These are phyloP conservation scores for Heliconius himera DNA, from an alignment of 1,140 invertebrate genomes.

Conservation along the genomic window DNA sequence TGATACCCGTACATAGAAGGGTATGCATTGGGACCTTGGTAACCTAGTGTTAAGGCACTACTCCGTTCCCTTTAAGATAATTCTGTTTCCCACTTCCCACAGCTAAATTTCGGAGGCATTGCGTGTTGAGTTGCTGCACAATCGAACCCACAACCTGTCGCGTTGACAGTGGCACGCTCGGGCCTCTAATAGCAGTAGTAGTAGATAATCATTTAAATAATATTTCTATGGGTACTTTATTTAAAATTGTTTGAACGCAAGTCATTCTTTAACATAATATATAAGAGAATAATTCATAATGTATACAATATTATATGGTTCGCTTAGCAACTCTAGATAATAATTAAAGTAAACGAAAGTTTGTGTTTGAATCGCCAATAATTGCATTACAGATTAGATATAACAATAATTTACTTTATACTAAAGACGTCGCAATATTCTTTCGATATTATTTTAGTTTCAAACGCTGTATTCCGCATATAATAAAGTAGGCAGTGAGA, in stretches of 20 bases:
- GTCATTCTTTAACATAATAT: not conserved
- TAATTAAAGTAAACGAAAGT: conserved; percentile 9
- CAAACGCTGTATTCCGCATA: too few relatives aligned
- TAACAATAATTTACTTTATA: not conserved
- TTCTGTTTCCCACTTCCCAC: too few relatives aligned
- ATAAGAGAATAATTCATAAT: not conserved
- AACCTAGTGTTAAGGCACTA: too few relatives aligned
- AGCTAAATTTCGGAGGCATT: too few relatives aligned
- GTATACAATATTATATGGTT: not conserved
- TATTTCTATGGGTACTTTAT: not conserved
- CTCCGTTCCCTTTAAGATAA: too few relatives aligned
- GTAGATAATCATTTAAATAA: not conserved
- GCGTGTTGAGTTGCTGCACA: too few relatives aligned
- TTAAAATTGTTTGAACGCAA: not conserved
- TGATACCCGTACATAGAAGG: too few relatives aligned
- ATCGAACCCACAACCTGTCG: too few relatives aligned
- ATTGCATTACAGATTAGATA: conserved; percentile 1
- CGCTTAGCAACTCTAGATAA: not conserved
- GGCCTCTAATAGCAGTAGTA: not conserved
- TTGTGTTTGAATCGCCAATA: not conserved
- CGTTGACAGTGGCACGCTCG: too few relatives aligned
- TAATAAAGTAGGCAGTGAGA: too few relatives aligned
- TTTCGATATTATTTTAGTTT: too few relatives aligned
- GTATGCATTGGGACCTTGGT: too few relatives aligned
- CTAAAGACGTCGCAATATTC: not conserved